Conservation (phyloP, 2,888 invertebrate genomes). For the Drosophila ezoana region DNA sequence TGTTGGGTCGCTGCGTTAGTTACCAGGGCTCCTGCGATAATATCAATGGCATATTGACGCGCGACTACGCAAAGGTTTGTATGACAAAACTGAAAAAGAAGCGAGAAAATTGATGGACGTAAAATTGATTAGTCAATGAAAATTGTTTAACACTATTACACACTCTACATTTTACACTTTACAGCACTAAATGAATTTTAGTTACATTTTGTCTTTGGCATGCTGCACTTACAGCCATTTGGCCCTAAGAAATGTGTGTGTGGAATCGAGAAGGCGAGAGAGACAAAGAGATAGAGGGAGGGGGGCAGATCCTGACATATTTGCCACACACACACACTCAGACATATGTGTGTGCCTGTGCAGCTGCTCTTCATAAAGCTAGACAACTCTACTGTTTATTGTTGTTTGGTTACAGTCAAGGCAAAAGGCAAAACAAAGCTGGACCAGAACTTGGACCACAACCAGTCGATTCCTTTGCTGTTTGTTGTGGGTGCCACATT, state of each 20-base stretch:
- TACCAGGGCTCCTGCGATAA: conserved; percentile 92
- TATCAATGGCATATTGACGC: conserved; percentile 86
- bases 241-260: conserved; percentile 13
- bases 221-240: not conserved
- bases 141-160: conserved; percentile 55
- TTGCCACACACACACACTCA: conserved; percentile 28
- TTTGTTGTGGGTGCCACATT: conserved; percentile 51
- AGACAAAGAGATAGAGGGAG: not conserved
- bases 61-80: conserved; percentile 89
- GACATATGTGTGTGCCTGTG: conserved; percentile 11
- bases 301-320: conserved; percentile 16
- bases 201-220: conserved; percentile 32
- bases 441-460: conserved; percentile 15
- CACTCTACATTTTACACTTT: conserved; percentile 29
- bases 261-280: not conserved
- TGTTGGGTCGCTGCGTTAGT: conserved; percentile 85
- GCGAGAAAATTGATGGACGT: conserved; percentile 37
- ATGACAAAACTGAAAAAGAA: conserved; percentile 9
- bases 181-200: conserved; percentile 51
- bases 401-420: conserved; percentile 50
- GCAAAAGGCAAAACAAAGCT: conserved; percentile 37
- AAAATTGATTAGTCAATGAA: conserved; percentile 62
- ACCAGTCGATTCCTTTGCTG: conserved; percentile 40
- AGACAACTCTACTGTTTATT: conserved; percentile 45
- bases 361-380: conserved; percentile 32